Conservation (phyloP, 2,888 invertebrate species). For the Lycia hirtaria region DNA sequence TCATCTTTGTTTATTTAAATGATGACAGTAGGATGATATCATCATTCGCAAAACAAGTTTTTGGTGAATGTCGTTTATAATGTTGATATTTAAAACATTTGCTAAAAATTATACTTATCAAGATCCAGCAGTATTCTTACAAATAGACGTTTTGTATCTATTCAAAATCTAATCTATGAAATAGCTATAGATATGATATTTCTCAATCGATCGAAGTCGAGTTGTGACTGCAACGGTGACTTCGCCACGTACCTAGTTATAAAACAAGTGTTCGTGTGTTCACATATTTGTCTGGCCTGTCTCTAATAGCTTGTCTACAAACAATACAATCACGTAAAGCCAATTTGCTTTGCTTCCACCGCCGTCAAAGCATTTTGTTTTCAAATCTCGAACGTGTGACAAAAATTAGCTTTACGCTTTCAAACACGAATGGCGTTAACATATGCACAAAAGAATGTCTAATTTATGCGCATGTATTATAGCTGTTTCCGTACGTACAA, state of each 20-base stretch:
- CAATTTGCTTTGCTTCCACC: constrained; percentile 28
- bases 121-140: background rate
- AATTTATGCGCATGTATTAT: constrained; percentile 35
- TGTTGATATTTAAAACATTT: background rate
- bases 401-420: constrained; percentile 31
- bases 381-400: constrained; percentile 19
- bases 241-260: too few species aligned
- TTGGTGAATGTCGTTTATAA: constrained; percentile 7
- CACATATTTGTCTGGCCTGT: background rate
- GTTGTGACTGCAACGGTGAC: too few species aligned
- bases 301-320: constrained; percentile 9
- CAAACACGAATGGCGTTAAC: constrained; percentile 24
- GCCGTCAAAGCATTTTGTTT: constrained; percentile 26
- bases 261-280: background rate
- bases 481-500: constrained; percentile 5
- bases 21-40: constrained; percentile 37
- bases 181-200: too few species aligned
- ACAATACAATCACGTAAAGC: constrained; percentile 28
- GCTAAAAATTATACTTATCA: background rate
- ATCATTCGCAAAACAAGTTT: constrained; percentile 23
- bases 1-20: constrained; percentile 32
- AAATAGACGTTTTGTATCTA: too few species aligned
- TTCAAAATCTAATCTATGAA: too few species aligned
- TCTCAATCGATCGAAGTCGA: too few species aligned
- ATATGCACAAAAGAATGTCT: constrained; percentile 29